Conservation (phyloP, 2,113 vertebrate species). For the Capreolus pygargus region DNA sequence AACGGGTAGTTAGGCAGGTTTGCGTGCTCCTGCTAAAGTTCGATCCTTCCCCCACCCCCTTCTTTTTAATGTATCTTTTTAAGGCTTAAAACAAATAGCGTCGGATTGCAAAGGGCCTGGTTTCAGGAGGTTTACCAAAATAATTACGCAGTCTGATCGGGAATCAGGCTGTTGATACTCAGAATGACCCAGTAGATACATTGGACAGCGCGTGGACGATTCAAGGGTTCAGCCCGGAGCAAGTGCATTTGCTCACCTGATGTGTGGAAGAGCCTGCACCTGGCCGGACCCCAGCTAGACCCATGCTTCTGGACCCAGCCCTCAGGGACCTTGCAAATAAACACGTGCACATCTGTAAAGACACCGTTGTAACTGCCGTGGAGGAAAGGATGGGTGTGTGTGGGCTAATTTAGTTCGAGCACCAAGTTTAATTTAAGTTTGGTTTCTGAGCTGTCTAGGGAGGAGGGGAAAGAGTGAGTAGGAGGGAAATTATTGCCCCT, state of each 20-base stretch:
- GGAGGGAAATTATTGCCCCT: neutral
- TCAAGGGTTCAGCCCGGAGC: neutral
- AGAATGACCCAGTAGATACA: neutral
- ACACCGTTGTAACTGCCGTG: neutral
- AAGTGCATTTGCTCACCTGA: neutral
- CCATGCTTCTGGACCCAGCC: neutral
- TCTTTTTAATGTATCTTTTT: neutral
- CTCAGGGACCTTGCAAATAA: neutral
- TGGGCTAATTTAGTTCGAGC: neutral
- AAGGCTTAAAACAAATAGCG: neutral
- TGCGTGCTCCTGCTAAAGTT: neutral
- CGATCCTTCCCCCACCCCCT: fast-evolving
- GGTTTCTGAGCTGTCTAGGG: neutral
- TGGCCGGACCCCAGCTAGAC: neutral
- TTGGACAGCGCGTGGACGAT: neutral
- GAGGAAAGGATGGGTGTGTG: neutral
- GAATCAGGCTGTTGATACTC: neutral
- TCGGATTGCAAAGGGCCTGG: neutral
- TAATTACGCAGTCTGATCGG: neutral
- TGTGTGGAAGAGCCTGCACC: neutral
- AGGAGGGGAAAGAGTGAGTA: neutral
- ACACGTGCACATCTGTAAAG: neutral
- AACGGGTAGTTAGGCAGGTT: neutral
- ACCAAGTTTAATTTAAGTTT: neutral
- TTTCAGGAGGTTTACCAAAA: neutral